phyloP scores from a whole-genome alignment of 2,888 invertebrate genomes.

The Zootermopsis nevadensis region DNA sequence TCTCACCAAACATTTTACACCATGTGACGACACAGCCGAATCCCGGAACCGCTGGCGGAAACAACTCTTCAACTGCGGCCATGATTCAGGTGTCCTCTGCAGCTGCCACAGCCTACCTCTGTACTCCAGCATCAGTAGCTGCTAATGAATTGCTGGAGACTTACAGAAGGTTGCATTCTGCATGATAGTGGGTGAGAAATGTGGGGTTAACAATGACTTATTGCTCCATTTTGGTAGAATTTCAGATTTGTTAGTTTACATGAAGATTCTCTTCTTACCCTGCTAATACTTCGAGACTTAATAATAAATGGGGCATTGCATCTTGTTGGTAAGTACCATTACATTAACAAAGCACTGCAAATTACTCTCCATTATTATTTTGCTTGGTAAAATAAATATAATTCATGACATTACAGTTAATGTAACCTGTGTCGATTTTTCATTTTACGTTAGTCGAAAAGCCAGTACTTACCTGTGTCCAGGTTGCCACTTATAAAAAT shows the following conservation, averaged over 20 bases:
- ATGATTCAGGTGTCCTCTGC: conserved; percentile 51
- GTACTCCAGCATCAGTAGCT: conserved; percentile 46
- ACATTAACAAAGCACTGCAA: too few species aligned
- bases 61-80: conserved; percentile 39
- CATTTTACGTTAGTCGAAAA: too few species aligned
- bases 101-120: conserved; percentile 50
- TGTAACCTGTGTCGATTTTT: too few species aligned
- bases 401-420: too few species aligned
- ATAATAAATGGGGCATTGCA: too few species aligned
- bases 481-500: too few species aligned
- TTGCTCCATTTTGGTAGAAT: not conserved
- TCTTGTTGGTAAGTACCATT: too few species aligned
- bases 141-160: conserved; percentile 52
- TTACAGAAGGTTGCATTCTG: conserved; percentile 52
- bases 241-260: not conserved
- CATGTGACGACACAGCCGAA: conserved; percentile 44
- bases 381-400: too few species aligned
- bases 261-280: not conserved
- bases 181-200: conserved; percentile 45
- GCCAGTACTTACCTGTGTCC: too few species aligned
- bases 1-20: conserved; percentile 52
- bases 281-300: not conserved
- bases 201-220: not conserved
- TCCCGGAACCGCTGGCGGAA: conserved; percentile 22
- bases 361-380: too few species aligned